Evolutionary conservation across 2,797 vertebrate genomes (phyloP), one percentile per base, ranked within the genome.

Genomic region (Limosa lapponica): DNA sequence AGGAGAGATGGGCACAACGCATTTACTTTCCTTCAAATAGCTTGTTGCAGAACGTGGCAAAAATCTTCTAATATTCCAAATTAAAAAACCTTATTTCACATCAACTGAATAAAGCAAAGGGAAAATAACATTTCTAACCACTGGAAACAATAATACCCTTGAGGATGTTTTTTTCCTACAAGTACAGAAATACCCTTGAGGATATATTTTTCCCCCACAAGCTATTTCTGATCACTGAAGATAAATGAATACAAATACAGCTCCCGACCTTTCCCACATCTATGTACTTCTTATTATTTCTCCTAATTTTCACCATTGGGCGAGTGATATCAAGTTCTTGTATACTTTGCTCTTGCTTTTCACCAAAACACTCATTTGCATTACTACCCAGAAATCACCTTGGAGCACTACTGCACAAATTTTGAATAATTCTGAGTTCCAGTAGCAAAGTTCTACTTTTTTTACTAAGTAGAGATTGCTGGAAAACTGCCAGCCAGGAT

Each of bases 1-100:
- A 97, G 44, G 80, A 91, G 79, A 96, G 58, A 75, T 12, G 79
- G 18, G 90, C 44, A 97, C 13, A 96, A 49, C 27, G 8, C 13
- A 82, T 75, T 90, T 67, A 90, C 4, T 20, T 73, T 20, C 27
- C 25, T 65, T 66, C 57, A 46, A 61, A 74, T 2, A 67, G 22
- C 15, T 65, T 61, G 16, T 66, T 92, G 66, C 51, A 87, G 39
- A 82, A 62, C 1, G 0, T 20, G 23, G 16, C 46, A 81, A 46
- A 17, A 66, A 71, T 37, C 22, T 43, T 48, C 22, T 51, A 32
- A 75, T 32, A 12, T 73, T 80, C 30, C 44, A 86, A 86, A 92
- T 14, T 34, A 75, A 91, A 81, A 81, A 85, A 16, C 3, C 3
- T 74, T 36, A 61, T 46, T 91, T 87, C 22, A 55, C 3, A 8